A percentile compares a stretch with the other conserved stretches of the same genome.
These are phyloP conservation scores for Marcusenius ussheri DNA, from an alignment of 2,113 vertebrate species.

Conservation along the genomic window DNA sequence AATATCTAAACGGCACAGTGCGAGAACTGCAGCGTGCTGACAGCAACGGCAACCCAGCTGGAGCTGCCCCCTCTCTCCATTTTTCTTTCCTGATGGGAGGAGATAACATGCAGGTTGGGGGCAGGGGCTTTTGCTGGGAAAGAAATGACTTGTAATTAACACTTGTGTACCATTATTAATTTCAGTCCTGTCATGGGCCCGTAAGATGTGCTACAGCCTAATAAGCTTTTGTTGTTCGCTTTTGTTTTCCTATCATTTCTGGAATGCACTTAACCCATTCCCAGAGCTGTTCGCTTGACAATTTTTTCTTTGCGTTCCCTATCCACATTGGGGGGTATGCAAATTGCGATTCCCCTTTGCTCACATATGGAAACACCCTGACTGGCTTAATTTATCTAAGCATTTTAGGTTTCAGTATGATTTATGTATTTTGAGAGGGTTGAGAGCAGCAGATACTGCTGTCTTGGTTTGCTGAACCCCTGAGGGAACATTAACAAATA, in stretches of 20 bases:
- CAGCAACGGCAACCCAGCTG: conserved; percentile 51
- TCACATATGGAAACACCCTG: not conserved
- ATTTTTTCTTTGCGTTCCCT: not conserved
- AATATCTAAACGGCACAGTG: conserved; percentile 54
- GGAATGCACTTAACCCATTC: not conserved
- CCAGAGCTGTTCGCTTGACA: not conserved
- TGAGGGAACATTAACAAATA: conserved; percentile 57
- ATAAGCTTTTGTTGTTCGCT: not conserved
- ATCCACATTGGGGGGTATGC: not conserved
- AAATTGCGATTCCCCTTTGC: not conserved
- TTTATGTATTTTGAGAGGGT: not conserved
- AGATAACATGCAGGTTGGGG: conserved; percentile 31
- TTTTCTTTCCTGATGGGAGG: conserved; percentile 34
- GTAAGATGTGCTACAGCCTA: conserved; percentile 27
- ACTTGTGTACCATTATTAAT: conserved; percentile 46
- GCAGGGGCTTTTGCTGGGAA: conserved; percentile 35
- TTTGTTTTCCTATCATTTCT: not conserved
- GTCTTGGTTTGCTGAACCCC: conserved; percentile 31
- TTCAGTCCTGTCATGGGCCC: conserved; percentile 25
- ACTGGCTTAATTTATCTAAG: not conserved
- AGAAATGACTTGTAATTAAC: conserved; percentile 39
- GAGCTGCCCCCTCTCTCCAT: conserved; percentile 22
- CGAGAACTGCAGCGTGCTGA: conserved; percentile 40
- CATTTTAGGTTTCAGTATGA: not conserved
- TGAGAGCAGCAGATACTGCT: not conserved